A percentile compares a stretch with the other conserved stretches of the same genome.
phyloP scores from a whole-genome alignment of 2,113 vertebrate genomes.

The Oxygymnocypris stewartii region DNA sequence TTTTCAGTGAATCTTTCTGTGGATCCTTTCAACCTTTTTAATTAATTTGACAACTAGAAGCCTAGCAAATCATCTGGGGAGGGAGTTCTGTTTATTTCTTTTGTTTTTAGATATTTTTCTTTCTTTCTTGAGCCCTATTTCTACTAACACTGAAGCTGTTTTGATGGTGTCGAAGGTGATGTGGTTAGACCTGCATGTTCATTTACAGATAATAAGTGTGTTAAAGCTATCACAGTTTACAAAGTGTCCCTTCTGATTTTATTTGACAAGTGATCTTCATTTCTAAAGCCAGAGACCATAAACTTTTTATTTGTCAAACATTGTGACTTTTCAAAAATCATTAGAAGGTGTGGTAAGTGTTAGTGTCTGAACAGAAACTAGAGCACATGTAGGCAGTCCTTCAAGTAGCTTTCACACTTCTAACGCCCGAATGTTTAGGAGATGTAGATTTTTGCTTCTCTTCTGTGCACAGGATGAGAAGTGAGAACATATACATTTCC shows the following conservation, averaged over 20 bases:
- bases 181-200: background rate
- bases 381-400: background rate
- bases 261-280: background rate
- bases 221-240: background rate
- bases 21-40: background rate
- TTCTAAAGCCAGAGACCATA: background rate
- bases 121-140: background rate
- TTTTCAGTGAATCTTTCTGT: background rate
- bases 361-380: background rate
- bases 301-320: background rate
- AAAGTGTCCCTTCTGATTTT: background rate
- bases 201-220: background rate
- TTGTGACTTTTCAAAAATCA: background rate
- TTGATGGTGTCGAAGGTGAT: background rate
- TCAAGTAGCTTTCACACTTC: slow-evolving; percentile 3
- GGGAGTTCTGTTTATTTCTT: background rate
- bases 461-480: background rate
- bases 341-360: background rate
- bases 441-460: background rate
- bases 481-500: background rate
- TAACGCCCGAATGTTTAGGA: background rate
- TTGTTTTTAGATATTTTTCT: background rate
- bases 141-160: background rate
- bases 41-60: background rate
- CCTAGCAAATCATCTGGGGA: background rate